phyloP scores from a whole-genome alignment of 2,888 invertebrate genomes.

The Copidosoma aretas region DNA sequence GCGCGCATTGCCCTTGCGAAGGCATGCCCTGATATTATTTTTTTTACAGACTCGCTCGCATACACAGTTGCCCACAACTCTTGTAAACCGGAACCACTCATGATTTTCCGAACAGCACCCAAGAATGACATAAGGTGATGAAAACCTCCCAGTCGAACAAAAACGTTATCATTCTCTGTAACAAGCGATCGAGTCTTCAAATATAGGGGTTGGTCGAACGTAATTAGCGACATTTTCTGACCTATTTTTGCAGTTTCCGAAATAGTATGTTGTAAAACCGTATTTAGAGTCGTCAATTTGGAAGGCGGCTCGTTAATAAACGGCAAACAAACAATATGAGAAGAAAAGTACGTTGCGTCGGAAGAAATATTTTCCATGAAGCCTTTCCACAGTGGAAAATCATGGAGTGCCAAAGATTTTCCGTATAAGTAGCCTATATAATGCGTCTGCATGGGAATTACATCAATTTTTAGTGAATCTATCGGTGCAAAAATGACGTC shows the following conservation, averaged over 20 bases:
- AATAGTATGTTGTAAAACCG: conserved; percentile 6
- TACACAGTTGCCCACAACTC: no score
- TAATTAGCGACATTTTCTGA: conserved; percentile 42
- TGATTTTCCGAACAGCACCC: no score
- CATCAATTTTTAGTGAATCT: no score
- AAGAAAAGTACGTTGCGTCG: not conserved
- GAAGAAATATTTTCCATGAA: conserved; percentile 2
- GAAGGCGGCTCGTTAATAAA: conserved; percentile 7
- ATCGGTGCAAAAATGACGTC: no score
- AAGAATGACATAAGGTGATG: no score
- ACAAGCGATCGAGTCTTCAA: conserved; percentile 45
- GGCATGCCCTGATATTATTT: no score
- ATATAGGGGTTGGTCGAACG: conserved; percentile 44
- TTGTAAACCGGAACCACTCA: no score
- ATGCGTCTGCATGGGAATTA: not conserved
- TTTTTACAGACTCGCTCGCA: no score
- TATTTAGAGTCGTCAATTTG: not conserved
- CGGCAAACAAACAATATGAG: not conserved
- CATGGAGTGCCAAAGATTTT: not conserved
- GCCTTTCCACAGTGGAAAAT: not conserved
- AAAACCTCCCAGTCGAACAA: conserved; percentile 21
- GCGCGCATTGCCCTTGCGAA: no score
- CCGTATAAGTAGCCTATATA: not conserved
- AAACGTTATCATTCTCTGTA: conserved; percentile 29
- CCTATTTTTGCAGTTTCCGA: conserved; percentile 23